Evolutionary conservation across 1,140 invertebrate genomes (phyloP), one percentile per base, ranked within the genome.

Genomic region (Drosophila fuyamai): DNA sequence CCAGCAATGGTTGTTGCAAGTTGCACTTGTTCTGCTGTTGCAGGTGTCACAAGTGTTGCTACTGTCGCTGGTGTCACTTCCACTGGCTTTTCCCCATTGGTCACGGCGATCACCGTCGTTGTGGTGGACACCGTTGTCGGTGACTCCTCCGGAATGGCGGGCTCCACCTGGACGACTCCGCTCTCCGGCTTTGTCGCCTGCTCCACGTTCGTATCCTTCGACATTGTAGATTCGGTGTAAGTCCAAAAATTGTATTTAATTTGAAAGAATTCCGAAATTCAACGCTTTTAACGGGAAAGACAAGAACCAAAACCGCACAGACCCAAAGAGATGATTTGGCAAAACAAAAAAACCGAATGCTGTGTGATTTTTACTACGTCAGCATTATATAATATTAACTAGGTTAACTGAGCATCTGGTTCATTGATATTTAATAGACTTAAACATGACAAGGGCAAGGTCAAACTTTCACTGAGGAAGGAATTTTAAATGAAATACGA

Each of bases 141-240:
- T 1, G 36, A 47, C 29, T 76, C 73, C 47, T 76, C 61, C 18
- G 68, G 23, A 32, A 66, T 65, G 41, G 75, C 60, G 61, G 81
- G 63, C 67, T 77, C 74, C 18, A 76, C 57, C 62, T 81, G 48
- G 29, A 51, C 81, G n/a, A 67, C 55, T 59, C 85, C 82, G 16
- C 60, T 70, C 4, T 48, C 61, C 63, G 58, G 32, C 43, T 43
- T 18, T 13, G 53, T 44, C 44, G 84, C 84, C 80, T 89, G 84
- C 63, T 88, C 84, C 44, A 88, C 54, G 58, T 89, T 74, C 60
- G 79, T 47, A 40, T 85, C 76, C 80, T 89, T 88, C 41, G 83
- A 80, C 83, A 88, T 86, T 38, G 55, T 54, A 43, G 27, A 35
- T 16, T 12, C 1, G 5, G 18, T 12, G 43, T 35, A 1, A 12